A percentile compares a stretch with the other conserved stretches of the same genome.
Conservation (phyloP, 2,797 vertebrate species). For the Sebastes cheni region DNA sequence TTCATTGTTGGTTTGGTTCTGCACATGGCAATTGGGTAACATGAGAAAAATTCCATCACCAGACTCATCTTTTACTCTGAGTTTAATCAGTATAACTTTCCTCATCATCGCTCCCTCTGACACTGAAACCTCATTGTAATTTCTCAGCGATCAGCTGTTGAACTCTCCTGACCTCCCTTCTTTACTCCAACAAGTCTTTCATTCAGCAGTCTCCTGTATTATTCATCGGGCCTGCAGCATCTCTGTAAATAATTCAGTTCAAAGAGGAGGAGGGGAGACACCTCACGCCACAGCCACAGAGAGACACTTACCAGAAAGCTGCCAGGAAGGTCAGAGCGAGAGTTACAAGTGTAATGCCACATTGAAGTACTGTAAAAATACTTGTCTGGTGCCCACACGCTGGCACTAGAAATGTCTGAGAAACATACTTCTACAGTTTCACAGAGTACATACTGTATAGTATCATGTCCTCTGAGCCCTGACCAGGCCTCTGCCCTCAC, state of each 20-base stretch:
- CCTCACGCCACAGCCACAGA: not conserved
- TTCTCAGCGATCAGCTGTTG: conserved; percentile 3
- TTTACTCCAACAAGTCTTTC: conserved; percentile 2
- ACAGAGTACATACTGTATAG: not conserved
- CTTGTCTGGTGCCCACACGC: not conserved
- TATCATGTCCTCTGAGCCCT: not conserved
- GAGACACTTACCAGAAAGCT: not conserved
- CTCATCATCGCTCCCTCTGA: not conserved
- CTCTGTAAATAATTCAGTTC: conserved; percentile 61
- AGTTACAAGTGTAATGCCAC: not conserved
- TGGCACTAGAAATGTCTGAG: not conserved
- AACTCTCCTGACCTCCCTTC: conserved; percentile 2
- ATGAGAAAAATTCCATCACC: not conserved
- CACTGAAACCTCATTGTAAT: not conserved
- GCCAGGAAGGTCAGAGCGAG: not conserved
- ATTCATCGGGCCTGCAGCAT: conserved; percentile 39
- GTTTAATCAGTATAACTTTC: not conserved
- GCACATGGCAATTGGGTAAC: not conserved
- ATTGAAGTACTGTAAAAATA: not conserved
- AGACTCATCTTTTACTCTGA: not conserved
- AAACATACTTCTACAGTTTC: not conserved
- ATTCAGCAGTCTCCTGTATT: conserved; percentile 26
- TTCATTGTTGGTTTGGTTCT: too few relatives aligned
- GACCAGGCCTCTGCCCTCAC: not conserved
- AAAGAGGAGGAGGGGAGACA: not conserved